Base-by-base conservation (phyloP, 2,888 invertebrate genomes). In the Coleophora deauratella region DNA sequence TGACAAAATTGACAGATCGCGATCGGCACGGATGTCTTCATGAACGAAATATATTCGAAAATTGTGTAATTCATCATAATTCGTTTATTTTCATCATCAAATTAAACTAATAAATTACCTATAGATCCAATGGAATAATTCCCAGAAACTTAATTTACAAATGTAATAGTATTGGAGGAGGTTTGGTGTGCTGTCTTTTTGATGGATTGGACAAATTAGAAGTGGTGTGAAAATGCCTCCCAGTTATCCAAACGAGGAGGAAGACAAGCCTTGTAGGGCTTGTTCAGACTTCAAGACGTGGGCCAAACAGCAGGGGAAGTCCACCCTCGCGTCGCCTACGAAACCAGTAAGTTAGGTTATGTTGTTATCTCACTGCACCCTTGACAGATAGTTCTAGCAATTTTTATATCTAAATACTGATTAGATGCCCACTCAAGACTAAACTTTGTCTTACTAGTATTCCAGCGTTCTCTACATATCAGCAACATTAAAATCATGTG, bases 221-320 rank as follows among this genome's bases (percentile, higher is more conserved):
- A 9, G 35, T 21, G 1, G 40, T 45, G 33, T 39, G 44, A 49
- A 52, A 48, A 84, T 84, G 81, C 70, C 78, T 45, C 55, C 67
- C 36, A 72, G 73, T 52, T 62, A 61, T 38, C 47, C 58, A 41
- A 74, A 77, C 10, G 81, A 81, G n/a, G 82, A 85, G 44, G 85
- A 38, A 21, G 40, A 85, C 32, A 81, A 81, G 48, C 90, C 90
- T 21, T 92, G 92, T 54, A 87, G 91, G 54, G 88, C 91, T 0
- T 92, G 92, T 60, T 89, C 88, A 9, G 92, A 92, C 66, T 92
- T 92, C 54, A 91, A 90, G 62, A 86, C 89, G 6, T 92, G 92
- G 92, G 88, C 91, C 1, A 91, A 90, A 57, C 76, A 82, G 48
- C 91, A 91, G 57, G 88, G 62, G 43, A 74, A 73, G 52, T 46